A percentile compares a stretch with the other conserved stretches of the same genome.
phyloP scores from a whole-genome alignment of 64 coral and sea anemone genomes.

The Montipora sp. region DNA sequence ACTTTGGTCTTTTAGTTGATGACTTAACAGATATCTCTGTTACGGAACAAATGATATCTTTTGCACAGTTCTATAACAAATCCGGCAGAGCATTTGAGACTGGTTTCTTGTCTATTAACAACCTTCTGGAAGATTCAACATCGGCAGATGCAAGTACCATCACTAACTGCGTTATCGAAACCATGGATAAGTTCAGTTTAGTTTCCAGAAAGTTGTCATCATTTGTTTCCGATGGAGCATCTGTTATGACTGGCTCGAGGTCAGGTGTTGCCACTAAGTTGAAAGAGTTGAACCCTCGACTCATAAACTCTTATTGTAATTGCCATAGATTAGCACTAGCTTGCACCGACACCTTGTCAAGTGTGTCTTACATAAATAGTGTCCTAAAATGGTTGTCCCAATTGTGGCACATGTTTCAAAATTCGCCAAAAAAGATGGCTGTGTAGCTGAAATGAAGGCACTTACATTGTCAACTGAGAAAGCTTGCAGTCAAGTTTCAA shows the following conservation, averaged over 20 bases:
- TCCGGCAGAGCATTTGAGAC: background rate
- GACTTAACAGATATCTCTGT: slow-evolving; percentile 27
- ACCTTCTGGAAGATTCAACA: slow-evolving; percentile 25
- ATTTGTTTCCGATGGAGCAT: background rate
- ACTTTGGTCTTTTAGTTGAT: slow-evolving; percentile 46
- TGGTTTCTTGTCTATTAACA: slow-evolving; percentile 11
- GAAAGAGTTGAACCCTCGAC: slow-evolving; percentile 24
- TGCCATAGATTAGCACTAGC: background rate
- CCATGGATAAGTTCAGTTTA: slow-evolving; percentile 13
- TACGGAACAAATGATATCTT: slow-evolving; percentile 32
- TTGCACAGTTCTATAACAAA: slow-evolving; percentile 11
- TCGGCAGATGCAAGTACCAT: slow-evolving; percentile 16
- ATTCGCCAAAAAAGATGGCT: slow-evolving; percentile 9
- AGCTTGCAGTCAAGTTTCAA: slow-evolving; percentile 26
- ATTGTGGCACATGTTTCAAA: slow-evolving; percentile 11
- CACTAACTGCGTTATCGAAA: slow-evolving; percentile 39
- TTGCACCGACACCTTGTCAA: background rate
- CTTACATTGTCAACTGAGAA: slow-evolving; percentile 43
- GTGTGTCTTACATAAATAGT: slow-evolving; percentile 20
- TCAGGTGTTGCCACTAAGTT: slow-evolving; percentile 29
- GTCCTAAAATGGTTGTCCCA: slow-evolving; percentile 21
- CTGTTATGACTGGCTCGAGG: slow-evolving; percentile 13
- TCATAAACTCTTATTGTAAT: slow-evolving; percentile 27
- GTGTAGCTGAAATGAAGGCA: slow-evolving; percentile 43
- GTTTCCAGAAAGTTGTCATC: slow-evolving; percentile 35